Evolutionary conservation across 2,113 vertebrate species (phyloP).

Genomic region (Crotalus tigris): DNA sequence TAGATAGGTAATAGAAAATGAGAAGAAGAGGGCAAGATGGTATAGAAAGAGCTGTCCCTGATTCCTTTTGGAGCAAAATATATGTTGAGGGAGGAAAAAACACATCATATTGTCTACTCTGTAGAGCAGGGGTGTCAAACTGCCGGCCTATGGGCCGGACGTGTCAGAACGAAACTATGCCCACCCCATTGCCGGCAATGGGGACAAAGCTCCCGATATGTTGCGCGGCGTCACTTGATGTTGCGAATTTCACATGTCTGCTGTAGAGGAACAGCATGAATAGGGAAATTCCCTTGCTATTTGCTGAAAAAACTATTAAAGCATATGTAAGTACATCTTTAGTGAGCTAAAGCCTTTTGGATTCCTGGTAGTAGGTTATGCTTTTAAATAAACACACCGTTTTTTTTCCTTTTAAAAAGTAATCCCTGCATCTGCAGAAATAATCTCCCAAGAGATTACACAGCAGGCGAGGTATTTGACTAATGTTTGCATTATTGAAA

Average conservation of each 20-base stretch:
- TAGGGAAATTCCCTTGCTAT: neutral
- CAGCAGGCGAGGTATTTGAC: neutral
- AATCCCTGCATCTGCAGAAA: neutral
- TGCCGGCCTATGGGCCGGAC: too few relatives aligned
- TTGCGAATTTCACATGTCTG: too few relatives aligned
- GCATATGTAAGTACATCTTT: neutral
- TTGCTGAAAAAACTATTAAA: neutral
- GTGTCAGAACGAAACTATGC: too few relatives aligned
- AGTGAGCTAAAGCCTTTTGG: neutral
- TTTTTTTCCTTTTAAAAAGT: neutral
- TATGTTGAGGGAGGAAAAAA: neutral
- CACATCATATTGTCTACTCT: too few relatives aligned
- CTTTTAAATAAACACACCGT: neutral
- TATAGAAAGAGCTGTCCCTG: rapidly evolving
- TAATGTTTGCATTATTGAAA: neutral
- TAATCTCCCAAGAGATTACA: neutral
- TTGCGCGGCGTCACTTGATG: rapidly evolving
- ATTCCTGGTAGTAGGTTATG: neutral
- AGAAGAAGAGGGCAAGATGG: neutral
- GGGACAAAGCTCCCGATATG: too few relatives aligned
- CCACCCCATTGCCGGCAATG: too few relatives aligned
- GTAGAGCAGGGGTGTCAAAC: too few relatives aligned
- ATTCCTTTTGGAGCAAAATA: neutral
- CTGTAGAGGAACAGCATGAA: neutral
- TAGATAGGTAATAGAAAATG: neutral